Percentiles rank a stretch among this genome's conserved stretches.
Conservation (phyloP, 1,140 invertebrate genomes). For the Trichonephila inaurata region DNA sequence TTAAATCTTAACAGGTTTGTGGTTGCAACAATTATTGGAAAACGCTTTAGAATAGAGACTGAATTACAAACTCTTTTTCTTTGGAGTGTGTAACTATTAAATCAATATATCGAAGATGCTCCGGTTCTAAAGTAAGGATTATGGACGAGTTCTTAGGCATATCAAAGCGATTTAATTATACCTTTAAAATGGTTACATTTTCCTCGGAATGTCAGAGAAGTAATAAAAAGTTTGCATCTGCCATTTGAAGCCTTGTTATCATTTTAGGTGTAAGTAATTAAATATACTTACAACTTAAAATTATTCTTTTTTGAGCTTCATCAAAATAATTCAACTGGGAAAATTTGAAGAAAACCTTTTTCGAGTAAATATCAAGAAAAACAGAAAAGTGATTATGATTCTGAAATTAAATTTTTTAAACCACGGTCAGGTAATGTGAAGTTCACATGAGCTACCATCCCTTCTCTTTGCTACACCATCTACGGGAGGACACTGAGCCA, state of each 20-base stretch:
- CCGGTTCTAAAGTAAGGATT: neutral
- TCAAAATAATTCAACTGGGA: too few species aligned
- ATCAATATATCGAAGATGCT: neutral
- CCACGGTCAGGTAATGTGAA: too few species aligned
- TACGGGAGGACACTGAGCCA: too few species aligned
- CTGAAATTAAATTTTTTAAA: too few species aligned
- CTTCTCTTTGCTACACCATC: too few species aligned
- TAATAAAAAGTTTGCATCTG: neutral
- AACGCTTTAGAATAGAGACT: neutral
- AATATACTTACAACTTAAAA: neutral
- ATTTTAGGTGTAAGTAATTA: neutral
- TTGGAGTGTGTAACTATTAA: neutral
- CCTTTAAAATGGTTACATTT: neutral
- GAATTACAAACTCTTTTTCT: neutral
- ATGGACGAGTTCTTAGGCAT: neutral
- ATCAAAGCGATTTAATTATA: neutral
- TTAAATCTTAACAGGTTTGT: neutral
- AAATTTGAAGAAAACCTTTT: too few species aligned
- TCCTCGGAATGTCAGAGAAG: neutral
- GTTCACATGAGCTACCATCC: too few species aligned
- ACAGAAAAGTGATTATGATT: too few species aligned
- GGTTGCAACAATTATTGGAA: conserved; percentile 4
- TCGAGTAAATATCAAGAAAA: too few species aligned
- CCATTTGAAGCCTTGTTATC: neutral
- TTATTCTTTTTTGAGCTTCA: neutral